Percentiles rank a stretch among this genome's conserved stretches.
Conservation (phyloP, 1,140 invertebrate genomes). For the Ceratina australensis region DNA sequence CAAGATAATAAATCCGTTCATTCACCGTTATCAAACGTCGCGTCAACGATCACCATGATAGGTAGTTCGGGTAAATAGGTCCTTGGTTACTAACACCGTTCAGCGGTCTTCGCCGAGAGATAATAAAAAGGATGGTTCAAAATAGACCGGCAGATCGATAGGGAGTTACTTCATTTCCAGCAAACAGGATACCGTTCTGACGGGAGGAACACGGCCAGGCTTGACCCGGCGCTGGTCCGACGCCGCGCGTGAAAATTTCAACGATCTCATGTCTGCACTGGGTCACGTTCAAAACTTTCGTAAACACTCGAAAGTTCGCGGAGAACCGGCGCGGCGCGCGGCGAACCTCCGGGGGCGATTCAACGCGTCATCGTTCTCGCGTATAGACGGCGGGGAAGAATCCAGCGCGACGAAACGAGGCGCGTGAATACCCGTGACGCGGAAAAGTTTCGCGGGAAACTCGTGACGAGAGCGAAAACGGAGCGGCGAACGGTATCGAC, state of each 20-base stretch:
- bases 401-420: neutral
- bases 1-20: neutral
- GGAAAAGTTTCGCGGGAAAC: conserved; percentile 32
- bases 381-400: neutral
- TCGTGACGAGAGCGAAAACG: conserved; percentile 4
- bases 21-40: neutral
- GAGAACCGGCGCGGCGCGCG: neutral
- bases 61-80: neutral
- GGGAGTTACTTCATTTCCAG: conserved; percentile 33
- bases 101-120: neutral
- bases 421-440: conserved; percentile 22
- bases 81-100: neutral
- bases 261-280: neutral
- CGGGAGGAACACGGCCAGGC: neutral
- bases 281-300: conserved; percentile 21
- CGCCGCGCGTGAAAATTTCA: neutral
- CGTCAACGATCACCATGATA: neutral
- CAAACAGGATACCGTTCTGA: neutral
- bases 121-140: neutral
- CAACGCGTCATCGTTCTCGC: conserved; percentile 29
- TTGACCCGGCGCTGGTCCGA: neutral
- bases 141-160: conserved; percentile 15
- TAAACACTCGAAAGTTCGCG: conserved; percentile 28
- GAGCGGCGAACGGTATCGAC: conserved; percentile 7
- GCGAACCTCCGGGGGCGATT: neutral